A percentile compares a stretch with the other conserved stretches of the same genome.
Evolutionary conservation across 2,113 vertebrate species (phyloP).

Genomic region (Forbesichthys agassizii): DNA sequence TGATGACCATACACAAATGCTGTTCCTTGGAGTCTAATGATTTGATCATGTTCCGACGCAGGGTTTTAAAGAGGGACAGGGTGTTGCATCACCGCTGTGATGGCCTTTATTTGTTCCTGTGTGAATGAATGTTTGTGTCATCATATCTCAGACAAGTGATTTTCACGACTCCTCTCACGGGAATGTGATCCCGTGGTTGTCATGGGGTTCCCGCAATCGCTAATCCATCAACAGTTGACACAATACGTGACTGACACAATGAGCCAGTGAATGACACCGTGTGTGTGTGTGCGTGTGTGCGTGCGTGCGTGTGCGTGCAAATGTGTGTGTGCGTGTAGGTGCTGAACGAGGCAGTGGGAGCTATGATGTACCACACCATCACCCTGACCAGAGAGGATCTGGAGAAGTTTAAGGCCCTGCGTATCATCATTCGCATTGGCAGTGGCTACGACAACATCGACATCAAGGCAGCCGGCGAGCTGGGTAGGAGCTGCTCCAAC

Average conservation of each 20-base stretch:
- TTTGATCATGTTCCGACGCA: conserved; percentile 30
- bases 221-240: not conserved
- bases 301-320: conserved; percentile 9
- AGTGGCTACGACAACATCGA: conserved; percentile 98
- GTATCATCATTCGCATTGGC: conserved; percentile 96
- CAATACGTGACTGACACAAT: not conserved
- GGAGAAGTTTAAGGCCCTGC: conserved; percentile 97
- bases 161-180: conserved; percentile 23
- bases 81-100: conserved; percentile 1
- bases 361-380: conserved; percentile 99
- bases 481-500: conserved; percentile 75
- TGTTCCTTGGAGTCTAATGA: conserved; percentile 19
- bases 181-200: conserved; percentile 46
- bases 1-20: conserved; percentile 27
- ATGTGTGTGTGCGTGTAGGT: conserved; percentile 76
- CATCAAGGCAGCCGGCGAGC: conserved; percentile 95
- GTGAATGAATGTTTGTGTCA: conserved; percentile 19
- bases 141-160: conserved; percentile 29
- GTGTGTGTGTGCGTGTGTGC: not conserved
- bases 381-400: conserved; percentile 96
- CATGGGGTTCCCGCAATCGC: conserved; percentile 17
- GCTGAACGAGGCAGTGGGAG: conserved; percentile 92
- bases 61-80: conserved; percentile 28
- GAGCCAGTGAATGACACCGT: not conserved
- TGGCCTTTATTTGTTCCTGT: conserved; percentile 22